Conservation (phyloP, 2,113 vertebrate species). For the Hirundichthys speculiger region DNA sequence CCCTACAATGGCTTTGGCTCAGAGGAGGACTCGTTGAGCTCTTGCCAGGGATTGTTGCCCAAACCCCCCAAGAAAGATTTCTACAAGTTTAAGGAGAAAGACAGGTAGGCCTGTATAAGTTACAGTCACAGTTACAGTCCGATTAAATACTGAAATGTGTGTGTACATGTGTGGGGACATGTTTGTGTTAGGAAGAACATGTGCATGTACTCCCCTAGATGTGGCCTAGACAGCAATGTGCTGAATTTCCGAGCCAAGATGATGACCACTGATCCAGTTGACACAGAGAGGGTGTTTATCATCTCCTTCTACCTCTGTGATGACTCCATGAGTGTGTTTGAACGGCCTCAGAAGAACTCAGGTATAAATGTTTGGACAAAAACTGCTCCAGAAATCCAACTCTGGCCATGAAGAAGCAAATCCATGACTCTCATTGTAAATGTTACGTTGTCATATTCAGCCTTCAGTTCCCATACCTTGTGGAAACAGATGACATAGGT, state of each 20-base stretch:
- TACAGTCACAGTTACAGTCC: conserved; percentile 14
- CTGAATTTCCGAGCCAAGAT: conserved; percentile 86
- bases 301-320: conserved; percentile 88
- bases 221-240: conserved; percentile 81
- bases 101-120: conserved; percentile 83
- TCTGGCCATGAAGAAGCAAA: conserved; percentile 3
- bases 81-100: conserved; percentile 85
- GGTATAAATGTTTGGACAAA: conserved; percentile 71
- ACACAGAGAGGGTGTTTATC: conserved; percentile 82
- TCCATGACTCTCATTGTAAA: conserved; percentile 21
- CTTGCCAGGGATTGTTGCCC: conserved; percentile 81
- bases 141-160: conserved; percentile 3
- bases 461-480: conserved; percentile 12
- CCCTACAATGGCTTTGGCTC: conserved; percentile 93
- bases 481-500: conserved; percentile 10
- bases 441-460: conserved; percentile 15
- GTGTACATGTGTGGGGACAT: neutral
- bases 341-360: conserved; percentile 83
- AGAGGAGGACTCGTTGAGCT: conserved; percentile 92
- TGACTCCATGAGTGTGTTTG: conserved; percentile 88
- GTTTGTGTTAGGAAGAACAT: neutral
- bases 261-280: conserved; percentile 70
- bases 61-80: conserved; percentile 83
- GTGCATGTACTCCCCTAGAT: conserved; percentile 59
- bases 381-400: conserved; percentile 5